Evolutionary conservation across 2,888 invertebrate species (phyloP), one percentile per base, ranked within the genome.

Genomic region (Sphaerophoria taeniata): DNA sequence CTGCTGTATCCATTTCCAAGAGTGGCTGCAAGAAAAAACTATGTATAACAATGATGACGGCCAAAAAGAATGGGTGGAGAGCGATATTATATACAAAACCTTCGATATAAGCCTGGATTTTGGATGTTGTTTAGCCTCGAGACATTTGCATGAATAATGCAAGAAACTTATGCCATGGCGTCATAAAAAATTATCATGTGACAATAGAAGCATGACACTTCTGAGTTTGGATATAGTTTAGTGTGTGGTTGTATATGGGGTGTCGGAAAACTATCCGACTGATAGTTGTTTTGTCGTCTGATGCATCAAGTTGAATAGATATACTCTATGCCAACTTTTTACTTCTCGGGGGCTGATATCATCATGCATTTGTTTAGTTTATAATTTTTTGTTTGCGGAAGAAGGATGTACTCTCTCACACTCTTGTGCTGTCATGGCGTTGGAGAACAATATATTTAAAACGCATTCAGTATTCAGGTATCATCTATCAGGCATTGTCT

Each of bases 91-190:
- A 76, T 81, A 70, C 69, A 73, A 80, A 81, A 72, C 80, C 71
- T 85, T 85, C 81, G 76, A 76, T 85, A 65, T 76, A 81, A 85
- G 81, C 76, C 81, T 81, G 81, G 81, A 70, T 69, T 80, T 55
- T 34, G 65, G 74, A 49, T 67, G 74, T 45, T 67, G 69, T 76
- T 65, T 77, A 72, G 76, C 76, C 76, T 63, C 47, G 69, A 70
- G 85, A 81, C 76, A 81, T 81, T 85, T 77, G 76, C 81, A 85
- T 85, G 81, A 85, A 85, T 85, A 85, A 85, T 85, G 76, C 81
- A 85, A 72, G 76, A 67, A 81, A 73, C 69, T 73, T 76, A 80
- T 80, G 85, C 69, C 70, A 69, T 76, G 81, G 80, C 81, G 81
- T 85, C 85, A 70, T 77, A 81, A 85, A 76, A 81, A 85, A 85